Evolutionary conservation across 2,113 vertebrate genomes (phyloP).

Genomic region (Paracyprichromis sp.): DNA sequence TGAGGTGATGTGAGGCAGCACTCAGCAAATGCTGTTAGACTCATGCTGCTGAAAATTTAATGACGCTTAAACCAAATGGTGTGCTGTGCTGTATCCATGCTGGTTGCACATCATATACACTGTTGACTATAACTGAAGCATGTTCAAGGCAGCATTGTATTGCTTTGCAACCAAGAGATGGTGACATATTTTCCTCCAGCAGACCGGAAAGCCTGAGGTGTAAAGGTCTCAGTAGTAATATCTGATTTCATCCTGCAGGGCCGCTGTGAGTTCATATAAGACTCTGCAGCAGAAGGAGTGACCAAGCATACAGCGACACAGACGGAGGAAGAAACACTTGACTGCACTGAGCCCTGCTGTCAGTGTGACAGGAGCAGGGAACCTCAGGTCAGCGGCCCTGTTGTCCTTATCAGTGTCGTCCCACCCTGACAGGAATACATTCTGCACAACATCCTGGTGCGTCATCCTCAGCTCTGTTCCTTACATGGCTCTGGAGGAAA

Average conservation of each 20-base stretch:
- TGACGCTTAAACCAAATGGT: not conserved
- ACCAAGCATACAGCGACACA: not conserved
- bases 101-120: not conserved
- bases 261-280: not conserved
- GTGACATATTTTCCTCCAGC: not conserved
- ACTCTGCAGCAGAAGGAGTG: not conserved
- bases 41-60: not conserved
- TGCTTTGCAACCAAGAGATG: not conserved
- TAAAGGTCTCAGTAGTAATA: not conserved
- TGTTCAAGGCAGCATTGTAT: not conserved
- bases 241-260: not conserved
- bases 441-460: conserved; percentile 32
- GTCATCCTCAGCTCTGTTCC: not conserved
- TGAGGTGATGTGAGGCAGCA: not conserved
- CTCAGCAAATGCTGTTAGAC: not conserved
- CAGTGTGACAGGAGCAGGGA: not conserved
- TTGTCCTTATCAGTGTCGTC: not conserved
- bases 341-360: not conserved
- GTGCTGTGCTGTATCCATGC: not conserved
- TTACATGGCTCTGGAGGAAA: not conserved
- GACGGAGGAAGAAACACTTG: not conserved
- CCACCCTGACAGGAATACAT: conserved; percentile 23
- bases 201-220: rapidly evolving
- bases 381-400: conserved; percentile 3
- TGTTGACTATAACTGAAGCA: not conserved